phyloP scores from a whole-genome alignment of 2,113 vertebrate genomes.

The Nothobranchius furzeri region DNA sequence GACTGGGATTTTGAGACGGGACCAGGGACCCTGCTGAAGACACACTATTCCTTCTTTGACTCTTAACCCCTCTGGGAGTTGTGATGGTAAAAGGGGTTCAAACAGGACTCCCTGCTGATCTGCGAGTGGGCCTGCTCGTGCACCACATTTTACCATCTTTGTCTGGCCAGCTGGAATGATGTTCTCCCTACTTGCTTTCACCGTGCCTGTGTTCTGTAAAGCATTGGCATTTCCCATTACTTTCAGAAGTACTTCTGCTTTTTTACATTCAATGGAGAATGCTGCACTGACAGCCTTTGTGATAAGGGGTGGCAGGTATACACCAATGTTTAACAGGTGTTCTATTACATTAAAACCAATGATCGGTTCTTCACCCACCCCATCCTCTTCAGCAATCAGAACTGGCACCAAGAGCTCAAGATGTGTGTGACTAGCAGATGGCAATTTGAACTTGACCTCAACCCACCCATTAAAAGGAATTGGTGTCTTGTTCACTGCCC shows the following conservation, averaged over 20 bases:
- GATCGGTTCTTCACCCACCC: constrained; percentile 30
- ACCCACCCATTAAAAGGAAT: no score
- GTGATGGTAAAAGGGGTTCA: not conserved
- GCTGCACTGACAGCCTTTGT: constrained; percentile 22
- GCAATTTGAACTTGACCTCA: no score
- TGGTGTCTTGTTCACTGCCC: no score
- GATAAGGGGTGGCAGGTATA: not conserved
- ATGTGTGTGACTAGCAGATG: no score
- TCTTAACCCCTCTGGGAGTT: not conserved
- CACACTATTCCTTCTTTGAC: not conserved
- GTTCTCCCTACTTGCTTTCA: no score
- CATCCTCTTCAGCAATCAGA: constrained; percentile 8
- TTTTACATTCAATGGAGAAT: constrained; percentile 28
- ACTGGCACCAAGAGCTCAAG: constrained; percentile 15
- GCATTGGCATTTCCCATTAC: not conserved
- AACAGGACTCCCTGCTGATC: not conserved
- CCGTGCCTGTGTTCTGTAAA: no score
- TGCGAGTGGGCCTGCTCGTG: not conserved
- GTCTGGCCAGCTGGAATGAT: no score
- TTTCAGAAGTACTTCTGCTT: constrained; percentile 16
- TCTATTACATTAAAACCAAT: constrained; percentile 43
- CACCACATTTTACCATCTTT: no score
- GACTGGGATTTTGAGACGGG: not conserved
- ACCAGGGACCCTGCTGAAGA: not conserved
- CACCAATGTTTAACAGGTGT: not conserved